Evolutionary conservation across 2,113 vertebrate genomes (phyloP).

Genomic region (Channa maculata): DNA sequence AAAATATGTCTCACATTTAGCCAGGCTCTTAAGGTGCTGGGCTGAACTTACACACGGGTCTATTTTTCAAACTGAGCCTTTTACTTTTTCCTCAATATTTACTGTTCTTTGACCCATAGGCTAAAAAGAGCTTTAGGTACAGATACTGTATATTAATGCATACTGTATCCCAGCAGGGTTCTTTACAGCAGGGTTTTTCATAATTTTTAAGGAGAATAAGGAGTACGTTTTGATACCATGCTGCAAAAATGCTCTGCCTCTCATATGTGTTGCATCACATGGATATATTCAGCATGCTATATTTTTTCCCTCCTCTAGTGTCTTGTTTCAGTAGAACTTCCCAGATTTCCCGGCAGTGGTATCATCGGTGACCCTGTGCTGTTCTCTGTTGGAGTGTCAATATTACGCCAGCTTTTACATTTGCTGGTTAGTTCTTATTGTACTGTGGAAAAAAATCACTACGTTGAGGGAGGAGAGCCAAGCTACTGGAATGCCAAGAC

Average conservation of each 20-base stretch:
- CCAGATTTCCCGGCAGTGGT: constrained; percentile 78
- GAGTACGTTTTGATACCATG: constrained; percentile 29
- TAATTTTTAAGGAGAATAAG: constrained; percentile 17
- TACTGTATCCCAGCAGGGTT: background rate
- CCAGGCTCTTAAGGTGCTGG: constrained; percentile 51
- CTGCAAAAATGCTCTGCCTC: constrained; percentile 35
- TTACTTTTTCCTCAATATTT: constrained; percentile 54
- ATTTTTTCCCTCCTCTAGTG: constrained; percentile 55
- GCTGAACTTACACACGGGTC: constrained; percentile 56
- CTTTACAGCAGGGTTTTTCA: constrained; percentile 2
- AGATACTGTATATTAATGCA: constrained; percentile 7
- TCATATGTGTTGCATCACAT: constrained; percentile 64
- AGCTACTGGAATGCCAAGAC: constrained; percentile 82
- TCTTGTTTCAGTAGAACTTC: constrained; percentile 70
- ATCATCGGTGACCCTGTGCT: constrained; percentile 77
- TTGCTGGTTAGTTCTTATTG: constrained; percentile 78
- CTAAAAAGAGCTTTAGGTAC: constrained; percentile 27
- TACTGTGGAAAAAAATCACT: constrained; percentile 73
- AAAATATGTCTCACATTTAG: constrained; percentile 67
- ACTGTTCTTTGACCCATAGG: constrained; percentile 39
- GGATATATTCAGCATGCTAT: constrained; percentile 45
- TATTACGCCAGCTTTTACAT: constrained; percentile 79
- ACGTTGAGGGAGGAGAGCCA: constrained; percentile 68
- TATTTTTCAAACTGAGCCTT: constrained; percentile 60
- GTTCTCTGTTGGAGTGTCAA: constrained; percentile 75